Base-by-base conservation (phyloP, 2,888 invertebrate genomes). In the Chydorus sphaericus region DNA sequence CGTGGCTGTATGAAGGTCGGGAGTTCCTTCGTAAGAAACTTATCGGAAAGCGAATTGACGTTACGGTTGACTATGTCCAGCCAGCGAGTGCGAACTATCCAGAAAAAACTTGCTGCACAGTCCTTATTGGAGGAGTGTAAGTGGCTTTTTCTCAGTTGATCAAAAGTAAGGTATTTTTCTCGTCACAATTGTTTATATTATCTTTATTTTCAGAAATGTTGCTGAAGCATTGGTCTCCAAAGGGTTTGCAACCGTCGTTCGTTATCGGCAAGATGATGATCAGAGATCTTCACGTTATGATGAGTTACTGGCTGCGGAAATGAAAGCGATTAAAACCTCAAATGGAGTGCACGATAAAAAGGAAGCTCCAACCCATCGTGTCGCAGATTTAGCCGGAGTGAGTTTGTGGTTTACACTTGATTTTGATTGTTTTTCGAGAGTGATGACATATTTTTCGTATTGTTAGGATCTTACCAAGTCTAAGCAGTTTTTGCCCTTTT, bases 1-100 rank as follows among this genome's bases (percentile, higher is more conserved):
- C 98, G 2, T 93, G 88, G 81, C 90, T 98, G 91, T 96, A 86
- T 69, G 98, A 99, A 70, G 94, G 96, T 0, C 81, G 98, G 54
- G 98, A 99, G 72, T 97, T 88, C 68, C 75, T 99, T 36, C 79
- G 98, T 44, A 96, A 94, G 68, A 92, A 93, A 67, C 75, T 98
- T 14, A 83, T 98, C 65, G 92, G 94, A 52, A 97, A 97, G 70
- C 89, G 85, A 70, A 90, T 96, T 0, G 85, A 83, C 64, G 87
- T 96, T 8, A 81, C 81, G 23, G 81, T 97, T 28, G 98, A 99
- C 71, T 99, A 98, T 69, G 85, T 93, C 59, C 97, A 98, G 68
- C 94, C 94, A 1, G 86, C 92, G 2, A 84, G 87, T 60, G 90
- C 94, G 55, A 85, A 81, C 65, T 91, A 86, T 69, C 93, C 96